phyloP scores from a whole-genome alignment of 2,113 vertebrate genomes.

The Lampris megalopsis region DNA sequence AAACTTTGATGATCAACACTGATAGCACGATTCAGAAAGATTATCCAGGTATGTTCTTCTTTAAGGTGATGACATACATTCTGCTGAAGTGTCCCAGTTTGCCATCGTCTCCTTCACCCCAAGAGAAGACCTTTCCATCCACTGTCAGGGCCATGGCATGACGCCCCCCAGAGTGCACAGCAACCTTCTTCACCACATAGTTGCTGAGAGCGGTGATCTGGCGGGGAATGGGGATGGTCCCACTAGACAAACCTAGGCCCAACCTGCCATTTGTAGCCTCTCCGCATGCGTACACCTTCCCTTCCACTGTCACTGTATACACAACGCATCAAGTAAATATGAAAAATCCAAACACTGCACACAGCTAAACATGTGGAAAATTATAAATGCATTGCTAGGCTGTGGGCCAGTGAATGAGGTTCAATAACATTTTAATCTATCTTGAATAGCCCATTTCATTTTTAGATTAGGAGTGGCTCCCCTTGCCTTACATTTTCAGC shows the following conservation, averaged over 20 bases:
- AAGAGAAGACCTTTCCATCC: conserved; percentile 98
- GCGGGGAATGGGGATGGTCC: conserved; percentile 95
- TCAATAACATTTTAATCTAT: no score
- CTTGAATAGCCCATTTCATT: no score
- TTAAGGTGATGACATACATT: conserved; percentile 84
- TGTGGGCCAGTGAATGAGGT: no score
- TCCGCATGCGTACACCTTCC: conserved; percentile 96
- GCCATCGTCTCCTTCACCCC: conserved; percentile 98
- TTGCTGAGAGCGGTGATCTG: conserved; percentile 97
- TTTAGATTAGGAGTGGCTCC: no score
- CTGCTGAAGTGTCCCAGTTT: conserved; percentile 98
- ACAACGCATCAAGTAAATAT: neutral
- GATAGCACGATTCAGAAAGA: no score
- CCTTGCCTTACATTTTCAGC: no score
- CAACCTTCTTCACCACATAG: conserved; percentile 98
- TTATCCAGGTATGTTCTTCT: neutral
- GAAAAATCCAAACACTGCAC: neutral
- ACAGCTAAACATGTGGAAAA: neutral
- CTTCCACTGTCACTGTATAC: conserved; percentile 93
- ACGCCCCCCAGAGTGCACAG: conserved; percentile 98
- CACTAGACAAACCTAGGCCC: conserved; percentile 94
- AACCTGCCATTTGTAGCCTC: conserved; percentile 97
- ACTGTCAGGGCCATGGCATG: conserved; percentile 97
- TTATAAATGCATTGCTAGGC: no score
- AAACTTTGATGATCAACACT: no score